Percentiles rank a stretch among this genome's conserved stretches.
phyloP scores from a whole-genome alignment of 2,113 vertebrate genomes.

The Coracopsis vasa region DNA sequence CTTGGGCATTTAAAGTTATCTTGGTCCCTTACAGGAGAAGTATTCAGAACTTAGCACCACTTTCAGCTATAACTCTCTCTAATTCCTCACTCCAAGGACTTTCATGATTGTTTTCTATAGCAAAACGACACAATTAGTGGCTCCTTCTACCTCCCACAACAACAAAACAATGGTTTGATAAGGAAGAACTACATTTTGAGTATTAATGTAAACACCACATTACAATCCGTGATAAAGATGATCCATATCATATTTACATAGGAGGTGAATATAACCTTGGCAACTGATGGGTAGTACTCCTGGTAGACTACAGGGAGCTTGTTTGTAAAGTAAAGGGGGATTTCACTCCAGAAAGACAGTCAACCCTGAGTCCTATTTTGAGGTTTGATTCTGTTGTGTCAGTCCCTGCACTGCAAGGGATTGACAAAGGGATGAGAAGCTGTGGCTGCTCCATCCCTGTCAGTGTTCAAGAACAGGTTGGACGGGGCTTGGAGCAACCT shows the following conservation, averaged over 20 bases:
- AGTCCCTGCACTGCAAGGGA: not conserved
- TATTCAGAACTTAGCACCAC: not conserved
- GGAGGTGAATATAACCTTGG: not conserved
- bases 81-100: not conserved
- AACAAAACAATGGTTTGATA: not conserved
- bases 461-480: not conserved
- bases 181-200: not conserved
- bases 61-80: not conserved
- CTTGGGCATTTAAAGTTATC: conserved; percentile 32
- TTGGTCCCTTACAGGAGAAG: not conserved
- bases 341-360: not conserved
- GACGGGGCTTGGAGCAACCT: not conserved
- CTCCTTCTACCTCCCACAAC: not conserved
- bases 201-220: not conserved
- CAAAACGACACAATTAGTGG: not conserved
- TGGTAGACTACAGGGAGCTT: not conserved
- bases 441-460: not conserved
- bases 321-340: not conserved
- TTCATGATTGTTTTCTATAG: not conserved
- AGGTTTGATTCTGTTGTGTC: not conserved
- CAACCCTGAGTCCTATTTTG: fast-evolving
- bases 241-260: not conserved
- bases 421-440: not conserved
- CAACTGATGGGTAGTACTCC: not conserved
- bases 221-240: not conserved